Evolutionary conservation across 2,797 vertebrate genomes (phyloP).

Genomic region (Zalophus californianus): DNA sequence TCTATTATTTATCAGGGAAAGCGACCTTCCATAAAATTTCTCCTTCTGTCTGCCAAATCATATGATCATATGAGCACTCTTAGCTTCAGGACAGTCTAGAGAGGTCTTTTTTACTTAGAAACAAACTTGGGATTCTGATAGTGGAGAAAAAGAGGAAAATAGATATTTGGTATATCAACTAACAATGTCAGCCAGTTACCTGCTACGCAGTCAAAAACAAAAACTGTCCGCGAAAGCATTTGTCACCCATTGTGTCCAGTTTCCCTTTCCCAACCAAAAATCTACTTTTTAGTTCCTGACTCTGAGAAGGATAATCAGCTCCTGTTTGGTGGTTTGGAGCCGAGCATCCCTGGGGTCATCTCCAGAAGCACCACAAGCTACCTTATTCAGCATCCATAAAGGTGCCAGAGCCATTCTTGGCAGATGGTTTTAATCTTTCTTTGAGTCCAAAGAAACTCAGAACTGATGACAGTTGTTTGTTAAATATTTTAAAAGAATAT

Average conservation of each 20-base stretch:
- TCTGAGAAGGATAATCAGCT: neutral
- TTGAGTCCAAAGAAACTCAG: neutral
- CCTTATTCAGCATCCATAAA: neutral
- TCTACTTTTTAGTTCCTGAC: neutral
- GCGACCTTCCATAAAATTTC: neutral
- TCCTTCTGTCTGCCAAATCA: neutral
- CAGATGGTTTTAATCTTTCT: neutral
- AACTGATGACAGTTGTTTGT: neutral
- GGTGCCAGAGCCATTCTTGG: neutral
- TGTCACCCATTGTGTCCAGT: neutral
- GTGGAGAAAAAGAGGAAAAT: neutral
- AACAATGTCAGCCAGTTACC: neutral
- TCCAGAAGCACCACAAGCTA: neutral
- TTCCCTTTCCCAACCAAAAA: neutral
- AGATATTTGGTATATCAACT: too few species aligned
- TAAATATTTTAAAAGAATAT: neutral
- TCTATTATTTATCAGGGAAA: neutral
- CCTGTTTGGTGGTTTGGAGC: neutral
- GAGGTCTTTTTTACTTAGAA: slow-evolving; percentile 29
- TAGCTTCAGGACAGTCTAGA: neutral
- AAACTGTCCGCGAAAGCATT: neutral
- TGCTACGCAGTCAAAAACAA: neutral
- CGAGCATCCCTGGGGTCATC: neutral
- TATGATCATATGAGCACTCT: neutral
- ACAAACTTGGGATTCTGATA: neutral